Evolutionary conservation across 1,140 invertebrate genomes (phyloP).

Genomic region (Aleiodes sp.): DNA sequence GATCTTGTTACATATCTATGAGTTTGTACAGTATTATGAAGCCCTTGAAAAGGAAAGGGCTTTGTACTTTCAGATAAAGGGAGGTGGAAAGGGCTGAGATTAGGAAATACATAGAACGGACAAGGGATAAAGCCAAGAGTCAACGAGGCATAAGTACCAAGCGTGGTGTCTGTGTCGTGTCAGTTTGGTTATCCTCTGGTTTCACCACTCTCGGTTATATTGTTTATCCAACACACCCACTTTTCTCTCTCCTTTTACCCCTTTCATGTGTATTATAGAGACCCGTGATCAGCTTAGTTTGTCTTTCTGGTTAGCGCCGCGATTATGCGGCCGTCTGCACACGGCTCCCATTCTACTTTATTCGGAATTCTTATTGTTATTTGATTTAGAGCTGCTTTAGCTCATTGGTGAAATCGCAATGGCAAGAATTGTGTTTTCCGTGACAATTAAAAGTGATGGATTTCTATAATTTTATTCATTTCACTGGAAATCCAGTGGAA

Average conservation of each 20-base stretch:
- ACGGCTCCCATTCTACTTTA: constrained; percentile 35
- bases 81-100: too few species aligned
- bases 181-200: not conserved
- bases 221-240: constrained; percentile 6
- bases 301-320: constrained; percentile 40
- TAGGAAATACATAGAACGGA: not conserved
- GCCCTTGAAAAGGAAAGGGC: not conserved
- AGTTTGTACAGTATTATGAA: not conserved
- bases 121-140: constrained; percentile 4
- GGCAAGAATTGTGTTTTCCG: too few species aligned
- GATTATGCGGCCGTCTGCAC: constrained; percentile 39
- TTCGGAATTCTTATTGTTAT: not conserved
- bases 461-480: too few species aligned
- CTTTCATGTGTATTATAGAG: not conserved
- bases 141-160: constrained; percentile 22
- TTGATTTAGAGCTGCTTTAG: not conserved
- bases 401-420: not conserved
- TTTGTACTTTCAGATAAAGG: too few species aligned
- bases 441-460: too few species aligned
- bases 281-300: constrained; percentile 29
- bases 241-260: not conserved
- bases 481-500: too few species aligned
- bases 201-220: constrained; percentile 2
- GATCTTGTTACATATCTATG: constrained; percentile 4
- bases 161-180: not conserved